Evolutionary conservation across 2,797 vertebrate genomes (phyloP).

Genomic region (Antennarius maculatus): DNA sequence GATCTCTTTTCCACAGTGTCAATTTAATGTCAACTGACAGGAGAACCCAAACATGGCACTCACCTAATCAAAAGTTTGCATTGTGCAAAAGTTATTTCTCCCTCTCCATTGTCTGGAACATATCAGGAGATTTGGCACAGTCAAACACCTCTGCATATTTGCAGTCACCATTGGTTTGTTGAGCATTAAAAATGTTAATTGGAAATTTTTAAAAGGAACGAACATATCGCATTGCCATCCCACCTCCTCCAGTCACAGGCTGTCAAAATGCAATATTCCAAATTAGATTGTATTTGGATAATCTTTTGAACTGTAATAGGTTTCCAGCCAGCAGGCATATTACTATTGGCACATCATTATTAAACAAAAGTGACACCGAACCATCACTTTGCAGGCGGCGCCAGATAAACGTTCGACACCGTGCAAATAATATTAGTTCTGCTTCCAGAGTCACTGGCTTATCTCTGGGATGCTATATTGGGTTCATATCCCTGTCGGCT

Average conservation of each 20-base stretch:
- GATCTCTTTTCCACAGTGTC: slow-evolving; percentile 51
- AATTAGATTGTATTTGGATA: slow-evolving; percentile 89
- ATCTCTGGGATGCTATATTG: slow-evolving; percentile 86
- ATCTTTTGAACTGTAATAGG: slow-evolving; percentile 88
- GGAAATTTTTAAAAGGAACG: slow-evolving; percentile 78
- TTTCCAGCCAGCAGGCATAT: slow-evolving; percentile 84
- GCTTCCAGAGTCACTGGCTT: slow-evolving; percentile 84
- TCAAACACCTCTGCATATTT: slow-evolving; percentile 75
- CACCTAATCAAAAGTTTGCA: slow-evolving; percentile 72
- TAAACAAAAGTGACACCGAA: slow-evolving; percentile 88
- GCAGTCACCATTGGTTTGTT: slow-evolving; percentile 78
- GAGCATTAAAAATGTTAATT: slow-evolving; percentile 86
- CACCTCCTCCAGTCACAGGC: slow-evolving; percentile 82
- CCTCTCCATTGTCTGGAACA: slow-evolving; percentile 55
- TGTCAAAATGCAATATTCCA: slow-evolving; percentile 87
- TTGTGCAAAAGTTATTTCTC: slow-evolving; percentile 53
- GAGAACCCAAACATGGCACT: slow-evolving; percentile 43
- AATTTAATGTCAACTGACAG: slow-evolving; percentile 60
- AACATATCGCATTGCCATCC: slow-evolving; percentile 80
- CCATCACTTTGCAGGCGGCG: slow-evolving; percentile 85
- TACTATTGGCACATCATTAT: slow-evolving; percentile 88
- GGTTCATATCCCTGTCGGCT: slow-evolving; percentile 84
- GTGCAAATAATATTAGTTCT: slow-evolving; percentile 89
- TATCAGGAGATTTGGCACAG: slow-evolving; percentile 70
- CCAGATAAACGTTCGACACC: slow-evolving; percentile 86